Percentiles rank a stretch among this genome's conserved stretches.
These are phyloP conservation scores for Aselliscus stoliczkanus DNA, from an alignment of 2,797 vertebrate genomes.

Conservation along the genomic window DNA sequence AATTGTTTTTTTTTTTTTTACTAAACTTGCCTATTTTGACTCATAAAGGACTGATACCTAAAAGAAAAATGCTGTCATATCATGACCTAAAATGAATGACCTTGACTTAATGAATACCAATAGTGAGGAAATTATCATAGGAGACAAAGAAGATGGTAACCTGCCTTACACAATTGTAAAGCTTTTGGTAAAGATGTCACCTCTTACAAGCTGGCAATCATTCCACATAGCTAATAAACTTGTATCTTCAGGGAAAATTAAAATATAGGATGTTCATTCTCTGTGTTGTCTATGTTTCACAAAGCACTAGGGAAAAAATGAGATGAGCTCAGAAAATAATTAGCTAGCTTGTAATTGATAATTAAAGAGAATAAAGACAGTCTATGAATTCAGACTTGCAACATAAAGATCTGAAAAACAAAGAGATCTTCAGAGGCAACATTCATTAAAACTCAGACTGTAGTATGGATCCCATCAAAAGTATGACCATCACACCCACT, in stretches of 20 bases:
- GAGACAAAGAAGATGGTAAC: neutral
- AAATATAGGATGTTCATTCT: neutral
- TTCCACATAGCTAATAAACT: neutral
- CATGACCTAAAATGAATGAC: neutral
- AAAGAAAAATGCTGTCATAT: neutral
- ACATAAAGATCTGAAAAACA: neutral
- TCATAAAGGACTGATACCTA: neutral
- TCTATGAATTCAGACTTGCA: neutral
- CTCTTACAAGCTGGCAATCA: neutral
- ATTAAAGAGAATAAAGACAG: neutral
- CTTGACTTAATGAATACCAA: neutral
- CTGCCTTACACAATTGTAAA: neutral
- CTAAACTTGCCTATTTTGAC: neutral
- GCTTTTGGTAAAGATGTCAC: neutral
- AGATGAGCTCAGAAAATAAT: slow-evolving; percentile 26
- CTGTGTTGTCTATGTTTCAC: neutral
- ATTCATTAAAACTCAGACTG: neutral
- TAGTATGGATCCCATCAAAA: neutral
- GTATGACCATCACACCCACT: neutral
- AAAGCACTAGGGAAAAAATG: neutral
- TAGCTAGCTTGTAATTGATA: neutral
- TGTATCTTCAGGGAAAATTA: neutral
- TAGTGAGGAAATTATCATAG: neutral
- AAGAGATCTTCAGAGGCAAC: neutral
- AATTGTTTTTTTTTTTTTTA: neutral